phyloP scores from a whole-genome alignment of 2,113 vertebrate species.

The Leptodactylus fuscus region DNA sequence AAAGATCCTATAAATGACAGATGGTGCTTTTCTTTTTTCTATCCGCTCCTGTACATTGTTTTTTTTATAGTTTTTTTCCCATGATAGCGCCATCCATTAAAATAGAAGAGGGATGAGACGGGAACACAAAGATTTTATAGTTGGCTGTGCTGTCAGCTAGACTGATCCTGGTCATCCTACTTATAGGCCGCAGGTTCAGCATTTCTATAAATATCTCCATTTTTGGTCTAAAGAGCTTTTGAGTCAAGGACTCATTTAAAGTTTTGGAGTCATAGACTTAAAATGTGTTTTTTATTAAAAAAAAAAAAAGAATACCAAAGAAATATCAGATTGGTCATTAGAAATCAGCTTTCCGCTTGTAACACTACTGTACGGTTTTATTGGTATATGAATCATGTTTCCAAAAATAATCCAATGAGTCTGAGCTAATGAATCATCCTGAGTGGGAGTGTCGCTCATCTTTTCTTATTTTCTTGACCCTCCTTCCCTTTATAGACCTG shows the following conservation, averaged over 20 bases:
- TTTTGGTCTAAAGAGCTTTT: background rate
- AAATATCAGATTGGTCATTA: background rate
- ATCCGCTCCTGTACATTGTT: no score
- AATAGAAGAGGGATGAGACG: no score
- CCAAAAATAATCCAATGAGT: background rate
- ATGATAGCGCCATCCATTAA: no score
- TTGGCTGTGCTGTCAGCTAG: no score
- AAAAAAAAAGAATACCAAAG: background rate
- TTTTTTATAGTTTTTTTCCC: no score
- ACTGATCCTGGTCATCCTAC: no score
- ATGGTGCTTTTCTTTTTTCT: no score
- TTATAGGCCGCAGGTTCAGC: no score
- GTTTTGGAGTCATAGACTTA: no score
- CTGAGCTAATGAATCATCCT: background rate
- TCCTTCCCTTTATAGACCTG: background rate
- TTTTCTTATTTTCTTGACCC: background rate
- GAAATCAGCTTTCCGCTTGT: background rate
- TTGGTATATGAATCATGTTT: background rate
- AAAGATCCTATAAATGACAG: no score
- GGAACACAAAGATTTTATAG: no score
- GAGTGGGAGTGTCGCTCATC: background rate
- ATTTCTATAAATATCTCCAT: background rate
- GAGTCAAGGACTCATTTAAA: background rate
- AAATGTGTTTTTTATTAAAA: background rate
- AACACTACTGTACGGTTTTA: background rate